Base-by-base conservation (phyloP, 2,797 vertebrate genomes). In the Takifugu rubripes region DNA sequence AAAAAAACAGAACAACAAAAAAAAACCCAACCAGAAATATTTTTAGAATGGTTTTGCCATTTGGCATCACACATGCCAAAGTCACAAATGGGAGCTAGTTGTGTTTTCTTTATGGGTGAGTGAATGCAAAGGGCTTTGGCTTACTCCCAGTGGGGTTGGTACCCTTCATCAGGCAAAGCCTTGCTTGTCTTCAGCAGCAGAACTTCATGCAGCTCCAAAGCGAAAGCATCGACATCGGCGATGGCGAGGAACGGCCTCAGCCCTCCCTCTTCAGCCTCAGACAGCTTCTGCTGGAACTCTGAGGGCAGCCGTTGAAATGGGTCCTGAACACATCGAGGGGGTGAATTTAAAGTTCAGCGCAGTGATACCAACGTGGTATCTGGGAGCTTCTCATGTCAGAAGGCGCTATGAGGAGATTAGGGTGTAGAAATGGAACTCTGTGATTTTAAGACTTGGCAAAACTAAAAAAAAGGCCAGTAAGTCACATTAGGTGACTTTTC, bases 121-220 rank as follows among this genome's bases (percentile, higher is more conserved):
- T 33, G 8, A 12, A 1, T 59, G 15, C 56, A 66, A 55, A 64
- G 55, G 33, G 47, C 3, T 15, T n/a, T 21, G 46, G 17, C 90
- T 90, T 84, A 92, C 91, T 87, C 85, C 87, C 87, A 92, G 3
- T 79, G 64, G 5, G 88, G 25, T 0, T 42, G 4, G 66, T 88
- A 92, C 1, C 48, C 53, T 21, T 77, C 27, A 0, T 83, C 81
- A 0, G 60, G 33, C 16, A 12, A 17, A 2, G 50, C 25, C 3
- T 2, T 50, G 66, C 56, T 75, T 1, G 87, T 89, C 84, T 89
- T 91, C 68, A 92, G 81, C 47, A 85, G 77, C 42, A 92, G 87
- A 7, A 92, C 82, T 59, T 92, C 90, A 61, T 92, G 89, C 61
- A 92, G 82, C 78, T 92, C 91, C 81, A 87, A 42, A 51, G 59